Conservation (phyloP, 2,113 vertebrate species). For the Rissa tridactyla region DNA sequence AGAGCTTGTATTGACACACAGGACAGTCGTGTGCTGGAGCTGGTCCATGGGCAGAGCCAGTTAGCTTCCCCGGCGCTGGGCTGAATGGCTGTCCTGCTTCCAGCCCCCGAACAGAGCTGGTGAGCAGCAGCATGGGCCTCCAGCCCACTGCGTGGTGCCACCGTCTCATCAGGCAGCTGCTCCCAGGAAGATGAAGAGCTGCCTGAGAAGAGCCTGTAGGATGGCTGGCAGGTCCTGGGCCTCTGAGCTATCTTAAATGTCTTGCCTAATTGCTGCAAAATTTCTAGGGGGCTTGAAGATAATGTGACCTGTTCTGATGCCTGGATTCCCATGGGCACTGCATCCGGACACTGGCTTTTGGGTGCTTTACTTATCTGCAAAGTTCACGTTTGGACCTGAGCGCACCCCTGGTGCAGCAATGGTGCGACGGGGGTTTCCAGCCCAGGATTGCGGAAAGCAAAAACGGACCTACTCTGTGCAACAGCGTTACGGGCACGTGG, state of each 20-base stretch:
- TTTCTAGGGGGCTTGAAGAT: not conserved
- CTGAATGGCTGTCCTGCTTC: not conserved
- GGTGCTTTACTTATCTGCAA: not conserved
- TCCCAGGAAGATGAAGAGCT: not conserved
- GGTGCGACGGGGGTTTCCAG: not conserved
- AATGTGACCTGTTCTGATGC: not conserved
- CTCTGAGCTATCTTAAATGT: not conserved
- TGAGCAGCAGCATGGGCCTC: not conserved
- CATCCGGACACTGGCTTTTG: not conserved
- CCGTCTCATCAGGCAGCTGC: not conserved
- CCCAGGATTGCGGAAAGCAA: not conserved
- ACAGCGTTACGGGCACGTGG: not conserved
- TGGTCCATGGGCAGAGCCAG: not conserved
- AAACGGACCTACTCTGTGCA: accelerated
- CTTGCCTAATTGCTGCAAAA: not conserved
- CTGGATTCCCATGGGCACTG: not conserved
- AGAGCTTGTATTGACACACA: not conserved
- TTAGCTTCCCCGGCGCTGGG: accelerated
- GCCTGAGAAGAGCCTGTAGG: not conserved
- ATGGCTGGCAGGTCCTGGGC: not conserved
- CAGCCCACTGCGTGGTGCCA: not conserved
- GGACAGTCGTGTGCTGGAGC: not conserved
- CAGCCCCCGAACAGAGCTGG: not conserved
- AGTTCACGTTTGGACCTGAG: not conserved
- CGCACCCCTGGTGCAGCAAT: accelerated